Evolutionary conservation across 2,888 invertebrate genomes (phyloP).

Genomic region (Athrips mouffetella): DNA sequence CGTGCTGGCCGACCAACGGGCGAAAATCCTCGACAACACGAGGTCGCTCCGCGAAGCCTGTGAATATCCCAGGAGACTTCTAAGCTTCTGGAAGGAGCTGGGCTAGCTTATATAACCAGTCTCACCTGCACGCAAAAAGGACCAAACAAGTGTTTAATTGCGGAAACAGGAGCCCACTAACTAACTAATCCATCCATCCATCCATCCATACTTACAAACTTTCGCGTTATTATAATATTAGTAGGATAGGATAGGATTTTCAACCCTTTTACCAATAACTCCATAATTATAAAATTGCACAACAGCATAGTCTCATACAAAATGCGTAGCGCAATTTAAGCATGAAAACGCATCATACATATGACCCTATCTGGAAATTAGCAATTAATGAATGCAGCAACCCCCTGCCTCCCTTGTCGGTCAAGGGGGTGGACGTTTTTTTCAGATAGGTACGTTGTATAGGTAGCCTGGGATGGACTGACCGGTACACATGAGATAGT

Average conservation of each 20-base stretch:
- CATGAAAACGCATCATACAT: conserved; percentile 40
- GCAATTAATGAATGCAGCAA: conserved; percentile 71
- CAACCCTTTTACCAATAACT: neutral
- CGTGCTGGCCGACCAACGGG: no score
- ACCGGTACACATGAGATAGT: conserved; percentile 28
- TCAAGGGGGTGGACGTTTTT: conserved; percentile 46
- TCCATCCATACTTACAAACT: no score
- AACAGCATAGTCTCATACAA: neutral
- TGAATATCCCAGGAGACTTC: no score
- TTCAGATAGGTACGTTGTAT: conserved; percentile 44
- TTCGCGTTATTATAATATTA: no score
- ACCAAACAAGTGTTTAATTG: no score
- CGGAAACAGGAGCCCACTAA: no score
- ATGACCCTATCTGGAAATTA: conserved; percentile 70
- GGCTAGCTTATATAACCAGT: no score
- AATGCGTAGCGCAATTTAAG: conserved; percentile 6
- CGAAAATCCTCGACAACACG: no score
- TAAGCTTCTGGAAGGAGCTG: no score
- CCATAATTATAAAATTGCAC: neutral
- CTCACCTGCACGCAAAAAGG: no score
- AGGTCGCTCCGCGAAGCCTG: no score
- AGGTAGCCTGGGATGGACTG: conserved; percentile 59
- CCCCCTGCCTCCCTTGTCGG: conserved; percentile 28
- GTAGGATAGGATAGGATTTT: neutral
- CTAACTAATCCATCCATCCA: no score